These are phyloP conservation scores for Bombus consobrinus DNA, from an alignment of 1,140 invertebrate genomes.

Conservation along the genomic window DNA sequence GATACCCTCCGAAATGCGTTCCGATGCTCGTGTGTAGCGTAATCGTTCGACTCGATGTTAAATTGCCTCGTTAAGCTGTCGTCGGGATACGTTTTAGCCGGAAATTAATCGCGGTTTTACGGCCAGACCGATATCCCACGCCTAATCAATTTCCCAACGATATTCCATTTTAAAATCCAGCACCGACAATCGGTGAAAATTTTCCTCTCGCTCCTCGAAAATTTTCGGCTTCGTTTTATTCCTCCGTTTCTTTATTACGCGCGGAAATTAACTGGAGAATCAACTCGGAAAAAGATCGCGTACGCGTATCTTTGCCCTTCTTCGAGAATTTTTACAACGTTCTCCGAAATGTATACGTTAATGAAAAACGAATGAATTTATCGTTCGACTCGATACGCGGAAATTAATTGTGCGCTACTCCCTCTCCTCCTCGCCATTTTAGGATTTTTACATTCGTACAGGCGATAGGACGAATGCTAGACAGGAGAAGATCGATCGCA, in stretches of 20 bases:
- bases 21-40: neutral
- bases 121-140: neutral
- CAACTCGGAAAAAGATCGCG: too few species aligned
- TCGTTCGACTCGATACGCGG: too few species aligned
- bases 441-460: too few species aligned
- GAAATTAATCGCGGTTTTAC: conserved; percentile 24
- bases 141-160: neutral
- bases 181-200: too few species aligned
- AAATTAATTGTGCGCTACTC: too few species aligned
- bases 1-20: conserved; percentile 17
- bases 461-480: neutral
- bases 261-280: too few species aligned
- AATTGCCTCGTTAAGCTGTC: conserved; percentile 33
- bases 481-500: neutral
- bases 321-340: too few species aligned
- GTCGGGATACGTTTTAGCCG: conserved; percentile 17
- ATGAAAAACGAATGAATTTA: too few species aligned
- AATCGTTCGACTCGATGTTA: conserved; percentile 15
- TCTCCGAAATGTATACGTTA: too few species aligned
- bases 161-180: neutral
- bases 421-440: too few species aligned
- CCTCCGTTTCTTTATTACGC: neutral
- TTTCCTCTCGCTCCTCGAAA: too few species aligned
- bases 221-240: neutral
- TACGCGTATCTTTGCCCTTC: too few species aligned